These are phyloP conservation scores for Drosophila quinaria DNA, from an alignment of 2,888 invertebrate species.

Conservation along the genomic window DNA sequence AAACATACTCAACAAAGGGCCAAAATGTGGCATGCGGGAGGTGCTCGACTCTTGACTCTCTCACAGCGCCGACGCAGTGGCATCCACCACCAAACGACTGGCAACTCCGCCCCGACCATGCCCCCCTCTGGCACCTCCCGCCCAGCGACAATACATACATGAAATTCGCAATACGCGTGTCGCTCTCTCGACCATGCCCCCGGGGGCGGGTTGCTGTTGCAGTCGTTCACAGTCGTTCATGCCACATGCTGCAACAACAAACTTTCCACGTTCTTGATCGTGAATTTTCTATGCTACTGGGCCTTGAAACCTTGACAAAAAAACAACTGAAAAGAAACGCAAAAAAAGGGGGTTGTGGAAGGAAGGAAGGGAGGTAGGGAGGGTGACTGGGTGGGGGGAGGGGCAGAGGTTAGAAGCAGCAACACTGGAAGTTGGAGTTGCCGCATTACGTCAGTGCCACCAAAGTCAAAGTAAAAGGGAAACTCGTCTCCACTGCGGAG, in stretches of 20 bases:
- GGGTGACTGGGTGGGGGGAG: neutral
- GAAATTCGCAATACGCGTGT: constrained; percentile 69
- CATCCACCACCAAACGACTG: constrained; percentile 57
- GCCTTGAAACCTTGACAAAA: constrained; percentile 80
- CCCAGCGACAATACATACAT: neutral
- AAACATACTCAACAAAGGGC: constrained; percentile 53
- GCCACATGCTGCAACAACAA: constrained; percentile 53
- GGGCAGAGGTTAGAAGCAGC: neutral
- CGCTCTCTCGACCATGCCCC: constrained; percentile 62
- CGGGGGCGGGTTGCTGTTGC: constrained; percentile 1
- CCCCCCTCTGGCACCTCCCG: constrained; percentile 18
- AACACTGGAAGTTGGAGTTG: constrained; percentile 58
- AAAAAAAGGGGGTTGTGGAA: constrained; percentile 3
- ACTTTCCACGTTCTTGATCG: constrained; percentile 85
- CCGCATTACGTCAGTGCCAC: constrained; percentile 78
- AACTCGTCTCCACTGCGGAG: constrained; percentile 62
- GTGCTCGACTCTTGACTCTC: constrained; percentile 40
- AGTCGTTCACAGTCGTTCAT: constrained; percentile 9
- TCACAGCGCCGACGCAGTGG: constrained; percentile 73
- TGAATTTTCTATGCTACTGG: constrained; percentile 85
- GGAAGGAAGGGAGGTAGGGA: neutral
- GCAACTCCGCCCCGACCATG: constrained; percentile 65
- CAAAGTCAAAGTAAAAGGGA: constrained; percentile 76
- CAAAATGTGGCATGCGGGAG: constrained; percentile 26
- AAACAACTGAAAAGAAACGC: neutral